Evolutionary conservation across 2,888 invertebrate species (phyloP).

Genomic region (Sipha maydis): DNA sequence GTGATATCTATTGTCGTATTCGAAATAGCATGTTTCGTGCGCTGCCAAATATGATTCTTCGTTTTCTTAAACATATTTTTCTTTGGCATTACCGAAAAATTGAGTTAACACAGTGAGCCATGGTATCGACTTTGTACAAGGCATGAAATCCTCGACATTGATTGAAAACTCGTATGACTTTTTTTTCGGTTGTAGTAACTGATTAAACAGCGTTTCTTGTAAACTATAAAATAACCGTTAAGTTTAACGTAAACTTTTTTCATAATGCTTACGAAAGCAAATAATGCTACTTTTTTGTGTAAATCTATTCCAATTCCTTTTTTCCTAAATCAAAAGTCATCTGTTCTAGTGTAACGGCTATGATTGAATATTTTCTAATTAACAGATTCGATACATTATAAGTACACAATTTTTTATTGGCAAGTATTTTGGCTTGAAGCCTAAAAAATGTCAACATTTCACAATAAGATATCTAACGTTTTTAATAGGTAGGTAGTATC

Average conservation of each 20-base stretch:
- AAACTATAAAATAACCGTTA: not conserved
- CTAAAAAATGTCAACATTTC: not conserved
- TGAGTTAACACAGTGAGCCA: not conserved
- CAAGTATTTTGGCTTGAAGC: conserved; percentile 19
- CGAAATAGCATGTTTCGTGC: not conserved
- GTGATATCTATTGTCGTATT: not conserved
- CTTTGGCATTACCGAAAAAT: not conserved
- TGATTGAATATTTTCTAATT: not conserved
- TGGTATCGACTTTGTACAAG: not conserved
- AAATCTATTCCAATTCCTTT: too few species aligned
- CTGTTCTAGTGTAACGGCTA: not conserved
- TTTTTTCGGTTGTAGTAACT: not conserved
- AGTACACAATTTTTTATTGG: not conserved
- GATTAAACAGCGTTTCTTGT: conserved; percentile 6
- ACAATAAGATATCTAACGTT: not conserved
- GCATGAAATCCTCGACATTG: conserved; percentile 15
- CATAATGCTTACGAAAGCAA: not conserved
- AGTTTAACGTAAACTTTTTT: not conserved
- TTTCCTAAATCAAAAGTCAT: not conserved
- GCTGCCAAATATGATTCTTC: not conserved
- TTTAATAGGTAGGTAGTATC: not conserved
- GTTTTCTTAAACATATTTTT: not conserved
- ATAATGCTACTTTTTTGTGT: not conserved
- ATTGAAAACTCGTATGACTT: conserved; percentile 18
- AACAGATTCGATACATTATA: not conserved